These are phyloP conservation scores for Petrolisthes cinctipes DNA, from an alignment of 2,888 invertebrate species.

Conservation along the genomic window DNA sequence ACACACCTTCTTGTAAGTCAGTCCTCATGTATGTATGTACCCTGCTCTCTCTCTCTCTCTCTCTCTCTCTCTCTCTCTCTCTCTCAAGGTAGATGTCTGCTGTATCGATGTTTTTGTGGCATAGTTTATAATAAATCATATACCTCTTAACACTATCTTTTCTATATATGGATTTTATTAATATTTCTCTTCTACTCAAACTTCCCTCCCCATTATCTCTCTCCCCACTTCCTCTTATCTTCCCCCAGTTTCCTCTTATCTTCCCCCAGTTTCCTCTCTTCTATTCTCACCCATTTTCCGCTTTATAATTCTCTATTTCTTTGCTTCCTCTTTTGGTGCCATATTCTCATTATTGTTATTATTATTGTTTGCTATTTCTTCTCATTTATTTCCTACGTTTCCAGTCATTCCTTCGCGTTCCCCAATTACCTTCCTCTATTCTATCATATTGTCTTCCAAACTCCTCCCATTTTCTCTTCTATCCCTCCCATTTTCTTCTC, in stretches of 20 bases:
- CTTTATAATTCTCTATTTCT: neutral
- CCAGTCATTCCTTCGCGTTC: neutral
- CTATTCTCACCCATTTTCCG: neutral
- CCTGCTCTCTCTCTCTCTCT: neutral
- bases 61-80: neutral
- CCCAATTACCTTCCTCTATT: neutral
- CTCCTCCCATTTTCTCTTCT: too few species aligned
- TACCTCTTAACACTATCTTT: neutral
- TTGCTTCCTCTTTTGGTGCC: too few species aligned
- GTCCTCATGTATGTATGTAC: too few species aligned
- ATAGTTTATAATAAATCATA: neutral
- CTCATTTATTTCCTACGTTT: neutral
- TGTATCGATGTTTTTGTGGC: neutral
- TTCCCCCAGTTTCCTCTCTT: neutral
- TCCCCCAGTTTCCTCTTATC: neutral
- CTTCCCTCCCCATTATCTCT: neutral
- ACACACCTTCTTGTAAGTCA: too few species aligned
- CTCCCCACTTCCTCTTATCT: neutral
- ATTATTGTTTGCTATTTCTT: neutral
- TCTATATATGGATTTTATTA: neutral
- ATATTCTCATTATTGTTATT: too few species aligned
- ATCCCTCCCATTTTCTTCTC: too few species aligned
- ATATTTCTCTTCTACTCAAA: neutral
- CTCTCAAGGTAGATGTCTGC: neutral
- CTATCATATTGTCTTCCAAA: too few species aligned